Conservation (phyloP, 2,797 vertebrate genomes). For the Otolemur crassicaudatus region DNA sequence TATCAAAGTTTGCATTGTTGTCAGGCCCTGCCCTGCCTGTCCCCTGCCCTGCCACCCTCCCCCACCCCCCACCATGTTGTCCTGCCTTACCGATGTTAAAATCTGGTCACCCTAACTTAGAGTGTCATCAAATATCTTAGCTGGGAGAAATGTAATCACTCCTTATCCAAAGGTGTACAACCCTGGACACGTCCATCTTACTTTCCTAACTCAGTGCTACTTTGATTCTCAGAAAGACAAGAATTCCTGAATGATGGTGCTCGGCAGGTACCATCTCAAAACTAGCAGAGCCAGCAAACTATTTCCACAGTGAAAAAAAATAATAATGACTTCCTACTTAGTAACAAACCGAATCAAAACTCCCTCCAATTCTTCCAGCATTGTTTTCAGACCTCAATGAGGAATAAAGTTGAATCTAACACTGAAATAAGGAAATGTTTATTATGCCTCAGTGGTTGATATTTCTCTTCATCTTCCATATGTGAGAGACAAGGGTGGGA, state of each 20-base stretch:
- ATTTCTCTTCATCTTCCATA: background rate
- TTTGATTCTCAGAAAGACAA: background rate
- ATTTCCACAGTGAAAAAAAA: background rate
- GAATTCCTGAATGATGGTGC: fast-evolving
- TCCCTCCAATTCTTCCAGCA: background rate
- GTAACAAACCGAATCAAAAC: background rate
- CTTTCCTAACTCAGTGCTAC: background rate
- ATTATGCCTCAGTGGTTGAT: background rate
- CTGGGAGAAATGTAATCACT: background rate
- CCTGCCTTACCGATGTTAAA: too few species aligned
- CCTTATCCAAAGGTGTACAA: background rate
- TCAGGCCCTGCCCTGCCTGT: too few species aligned
- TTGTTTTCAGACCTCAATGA: background rate
- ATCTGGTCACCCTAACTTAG: background rate
- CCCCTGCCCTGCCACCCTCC: too few species aligned
- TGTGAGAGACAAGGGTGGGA: background rate
- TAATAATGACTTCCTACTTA: background rate
- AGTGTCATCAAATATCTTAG: background rate
- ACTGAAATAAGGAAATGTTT: background rate
- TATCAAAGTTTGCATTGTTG: too few species aligned
- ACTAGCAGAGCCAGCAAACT: background rate
- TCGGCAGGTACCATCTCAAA: background rate
- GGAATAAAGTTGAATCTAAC: background rate
- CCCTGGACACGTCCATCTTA: background rate
- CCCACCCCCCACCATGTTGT: too few species aligned